phyloP scores from a whole-genome alignment of 2,888 invertebrate genomes.

The Leucozona laternaria region DNA sequence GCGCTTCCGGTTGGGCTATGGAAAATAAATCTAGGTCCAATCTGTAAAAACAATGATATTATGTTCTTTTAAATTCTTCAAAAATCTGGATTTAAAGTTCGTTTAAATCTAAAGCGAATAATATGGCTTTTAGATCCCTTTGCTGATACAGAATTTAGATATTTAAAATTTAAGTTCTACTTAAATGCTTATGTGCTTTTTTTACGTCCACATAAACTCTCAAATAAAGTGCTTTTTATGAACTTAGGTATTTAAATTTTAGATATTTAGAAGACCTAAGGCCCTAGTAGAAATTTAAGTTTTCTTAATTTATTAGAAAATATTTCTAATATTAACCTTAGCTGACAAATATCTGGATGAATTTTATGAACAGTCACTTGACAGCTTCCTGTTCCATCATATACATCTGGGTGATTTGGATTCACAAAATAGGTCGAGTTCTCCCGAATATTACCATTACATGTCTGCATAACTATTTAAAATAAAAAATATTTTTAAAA shows the following conservation, averaged over 20 bases:
- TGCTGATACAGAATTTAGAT: too few species aligned
- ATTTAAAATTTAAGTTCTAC: too few species aligned
- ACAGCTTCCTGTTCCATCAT: slow-evolving; percentile 92
- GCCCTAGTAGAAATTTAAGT: too few species aligned
- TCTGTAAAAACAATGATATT: slow-evolving; percentile 82
- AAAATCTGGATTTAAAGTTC: background rate
- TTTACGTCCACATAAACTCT: too few species aligned
- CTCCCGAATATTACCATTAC: slow-evolving; percentile 90
- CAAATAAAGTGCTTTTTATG: too few species aligned
- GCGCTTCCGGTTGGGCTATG: slow-evolving; percentile 90
- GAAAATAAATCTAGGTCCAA: slow-evolving; percentile 92
- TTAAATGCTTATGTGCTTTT: too few species aligned
- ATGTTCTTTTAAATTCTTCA: background rate
- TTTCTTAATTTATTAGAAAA: too few species aligned
- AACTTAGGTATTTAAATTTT: too few species aligned
- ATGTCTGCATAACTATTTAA: slow-evolving; percentile 89
- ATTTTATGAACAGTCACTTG: slow-evolving; percentile 92
- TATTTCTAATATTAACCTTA: slow-evolving; percentile 85
- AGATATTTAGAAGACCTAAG: too few species aligned
- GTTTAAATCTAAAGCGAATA: too few species aligned
- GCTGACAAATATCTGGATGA: slow-evolving; percentile 92
- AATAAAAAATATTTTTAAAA: background rate
- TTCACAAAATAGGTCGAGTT: slow-evolving; percentile 95
- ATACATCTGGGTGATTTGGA: slow-evolving; percentile 89
- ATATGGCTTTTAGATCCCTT: too few species aligned